phyloP scores from a whole-genome alignment of 2,797 vertebrate genomes.

The Propithecus perrieri region DNA sequence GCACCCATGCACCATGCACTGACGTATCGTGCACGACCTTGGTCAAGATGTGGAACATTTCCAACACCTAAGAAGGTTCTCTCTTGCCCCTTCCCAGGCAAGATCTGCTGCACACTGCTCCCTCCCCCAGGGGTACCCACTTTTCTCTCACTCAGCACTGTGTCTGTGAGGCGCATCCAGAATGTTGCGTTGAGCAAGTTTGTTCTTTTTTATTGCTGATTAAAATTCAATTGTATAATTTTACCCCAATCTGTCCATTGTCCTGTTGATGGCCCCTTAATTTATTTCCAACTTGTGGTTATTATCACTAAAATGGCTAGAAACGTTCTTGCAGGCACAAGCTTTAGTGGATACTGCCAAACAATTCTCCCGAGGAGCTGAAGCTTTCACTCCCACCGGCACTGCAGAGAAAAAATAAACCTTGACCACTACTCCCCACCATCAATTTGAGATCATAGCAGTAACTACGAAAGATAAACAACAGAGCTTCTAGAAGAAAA shows the following conservation, averaged over 20 bases:
- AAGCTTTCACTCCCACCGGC: background rate
- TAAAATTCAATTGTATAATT: background rate
- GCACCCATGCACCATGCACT: background rate
- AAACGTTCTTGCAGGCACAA: background rate
- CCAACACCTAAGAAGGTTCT: background rate
- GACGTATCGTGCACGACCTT: background rate
- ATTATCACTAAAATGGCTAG: background rate
- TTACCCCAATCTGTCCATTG: background rate
- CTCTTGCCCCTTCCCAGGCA: background rate
- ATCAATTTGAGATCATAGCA: background rate
- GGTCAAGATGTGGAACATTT: background rate
- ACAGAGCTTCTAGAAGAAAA: conserved; percentile 9
- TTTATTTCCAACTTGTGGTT: background rate
- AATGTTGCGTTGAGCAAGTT: background rate
- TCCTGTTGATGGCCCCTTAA: background rate
- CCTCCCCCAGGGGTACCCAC: background rate
- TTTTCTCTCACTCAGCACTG: background rate
- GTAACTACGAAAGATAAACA: background rate
- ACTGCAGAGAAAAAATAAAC: background rate
- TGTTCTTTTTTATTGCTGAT: background rate
- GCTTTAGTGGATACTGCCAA: background rate
- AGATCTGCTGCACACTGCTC: background rate
- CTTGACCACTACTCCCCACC: background rate
- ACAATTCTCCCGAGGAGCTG: background rate
- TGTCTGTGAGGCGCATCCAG: background rate